Evolutionary conservation across 2,888 invertebrate genomes (phyloP).

Genomic region (Idaea aversata): DNA sequence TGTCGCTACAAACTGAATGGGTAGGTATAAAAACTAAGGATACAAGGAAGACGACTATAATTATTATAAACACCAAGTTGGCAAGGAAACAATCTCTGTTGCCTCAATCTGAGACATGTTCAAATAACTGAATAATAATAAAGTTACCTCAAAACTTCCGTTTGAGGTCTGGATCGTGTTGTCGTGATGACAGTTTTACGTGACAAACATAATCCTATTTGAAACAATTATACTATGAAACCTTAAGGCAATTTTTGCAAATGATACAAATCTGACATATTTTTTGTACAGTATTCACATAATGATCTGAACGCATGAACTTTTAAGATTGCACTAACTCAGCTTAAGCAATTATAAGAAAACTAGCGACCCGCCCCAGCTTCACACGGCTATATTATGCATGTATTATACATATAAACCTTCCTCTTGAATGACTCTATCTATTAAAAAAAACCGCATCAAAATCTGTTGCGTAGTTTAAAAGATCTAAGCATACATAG

Average conservation of each 20-base stretch:
- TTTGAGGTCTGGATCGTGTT: slow-evolving; percentile 48
- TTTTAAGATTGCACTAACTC: too few species aligned
- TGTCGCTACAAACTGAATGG: neutral
- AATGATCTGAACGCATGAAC: too few species aligned
- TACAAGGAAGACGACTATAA: slow-evolving; percentile 11
- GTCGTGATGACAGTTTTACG: slow-evolving; percentile 62
- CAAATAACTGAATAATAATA: slow-evolving; percentile 52
- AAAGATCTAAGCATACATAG: too few species aligned
- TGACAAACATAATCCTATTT: slow-evolving; percentile 55
- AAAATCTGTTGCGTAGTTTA: too few species aligned
- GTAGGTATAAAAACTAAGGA: slow-evolving; percentile 13
- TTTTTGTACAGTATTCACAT: neutral
- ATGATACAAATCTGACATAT: neutral
- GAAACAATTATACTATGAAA: slow-evolving; percentile 27
- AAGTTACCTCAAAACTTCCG: slow-evolving; percentile 43
- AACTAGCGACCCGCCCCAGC: too few species aligned
- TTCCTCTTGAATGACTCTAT: too few species aligned
- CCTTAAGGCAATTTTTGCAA: neutral
- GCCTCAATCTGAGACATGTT: slow-evolving; percentile 33
- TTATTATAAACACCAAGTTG: slow-evolving; percentile 19
- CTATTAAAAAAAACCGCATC: too few species aligned
- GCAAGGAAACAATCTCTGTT: slow-evolving; percentile 35
- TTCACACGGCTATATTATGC: too few species aligned
- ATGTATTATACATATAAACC: too few species aligned
- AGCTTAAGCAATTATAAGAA: too few species aligned